Conservation (phyloP, 2,797 vertebrate species). For the Zonotrichia albicollis region DNA sequence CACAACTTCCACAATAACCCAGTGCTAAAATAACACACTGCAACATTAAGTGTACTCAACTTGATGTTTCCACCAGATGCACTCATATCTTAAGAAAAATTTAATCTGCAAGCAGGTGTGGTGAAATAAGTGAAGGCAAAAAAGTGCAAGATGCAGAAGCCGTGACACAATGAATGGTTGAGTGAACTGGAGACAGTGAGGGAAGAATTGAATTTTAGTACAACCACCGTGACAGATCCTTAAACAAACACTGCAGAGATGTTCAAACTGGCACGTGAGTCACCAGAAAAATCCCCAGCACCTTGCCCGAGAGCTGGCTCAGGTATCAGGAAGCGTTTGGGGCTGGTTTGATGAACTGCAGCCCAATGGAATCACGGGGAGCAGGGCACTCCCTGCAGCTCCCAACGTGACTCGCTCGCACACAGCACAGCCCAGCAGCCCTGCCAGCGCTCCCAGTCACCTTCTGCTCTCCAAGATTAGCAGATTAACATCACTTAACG, state of each 20-base stretch:
- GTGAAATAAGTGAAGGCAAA: slow-evolving; percentile 53
- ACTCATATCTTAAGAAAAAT: neutral
- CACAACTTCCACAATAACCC: neutral
- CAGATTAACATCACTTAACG: neutral
- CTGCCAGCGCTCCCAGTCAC: neutral
- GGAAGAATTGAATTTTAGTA: slow-evolving; percentile 12
- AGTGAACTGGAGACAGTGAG: slow-evolving; percentile 34
- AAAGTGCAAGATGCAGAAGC: slow-evolving; percentile 55
- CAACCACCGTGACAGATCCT: neutral
- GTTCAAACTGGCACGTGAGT: neutral
- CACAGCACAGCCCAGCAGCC: rapidly evolving
- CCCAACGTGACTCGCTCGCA: neutral
- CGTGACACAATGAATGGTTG: slow-evolving; percentile 25
- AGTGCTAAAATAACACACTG: neutral
- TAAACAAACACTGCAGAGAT: neutral
- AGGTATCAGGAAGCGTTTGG: neutral
- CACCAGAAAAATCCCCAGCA: neutral
- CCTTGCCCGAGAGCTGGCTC: neutral
- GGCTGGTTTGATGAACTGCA: neutral
- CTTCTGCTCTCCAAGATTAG: neutral
- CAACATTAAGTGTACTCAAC: neutral
- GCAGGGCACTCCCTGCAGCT: neutral
- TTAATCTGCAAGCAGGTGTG: slow-evolving; percentile 16
- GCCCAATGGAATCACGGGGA: neutral
- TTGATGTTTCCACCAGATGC: neutral